These are phyloP conservation scores for Phenganax stokvisi DNA, from an alignment of 92 coral and sea anemone genomes.

Conservation along the genomic window DNA sequence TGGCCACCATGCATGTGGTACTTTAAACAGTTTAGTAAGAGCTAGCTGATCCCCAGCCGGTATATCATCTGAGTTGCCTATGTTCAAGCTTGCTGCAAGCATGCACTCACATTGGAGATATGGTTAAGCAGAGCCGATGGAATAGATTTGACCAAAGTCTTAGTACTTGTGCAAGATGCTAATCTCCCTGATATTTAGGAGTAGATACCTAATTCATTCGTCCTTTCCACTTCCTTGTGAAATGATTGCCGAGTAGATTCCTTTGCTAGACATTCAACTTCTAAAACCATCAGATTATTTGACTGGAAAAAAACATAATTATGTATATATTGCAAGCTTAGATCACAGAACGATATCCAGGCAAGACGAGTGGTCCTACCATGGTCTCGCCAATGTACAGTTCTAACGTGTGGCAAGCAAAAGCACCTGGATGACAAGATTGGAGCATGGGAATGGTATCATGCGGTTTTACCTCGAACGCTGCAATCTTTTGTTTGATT, in stretches of 20 bases:
- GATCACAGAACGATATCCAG: too few species aligned
- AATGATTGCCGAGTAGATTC: slow-evolving; percentile 37
- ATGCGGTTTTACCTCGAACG: slow-evolving; percentile 2
- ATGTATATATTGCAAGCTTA: too few species aligned
- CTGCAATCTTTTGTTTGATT: slow-evolving; percentile 31
- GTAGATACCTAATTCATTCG: slow-evolving; percentile 56
- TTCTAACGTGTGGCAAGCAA: too few species aligned
- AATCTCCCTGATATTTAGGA: too few species aligned
- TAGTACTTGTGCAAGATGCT: background rate
- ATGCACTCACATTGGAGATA: too few species aligned
- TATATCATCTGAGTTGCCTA: background rate
- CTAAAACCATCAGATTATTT: slow-evolving; percentile 33
- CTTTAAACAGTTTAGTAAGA: too few species aligned
- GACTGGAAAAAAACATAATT: slow-evolving; percentile 34
- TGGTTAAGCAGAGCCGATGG: too few species aligned
- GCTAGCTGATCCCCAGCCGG: too few species aligned
- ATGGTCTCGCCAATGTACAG: too few species aligned
- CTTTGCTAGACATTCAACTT: slow-evolving; percentile 38
- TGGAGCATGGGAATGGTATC: background rate
- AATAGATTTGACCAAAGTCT: background rate
- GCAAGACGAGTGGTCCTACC: too few species aligned
- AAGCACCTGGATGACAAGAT: too few species aligned
- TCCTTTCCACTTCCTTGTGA: slow-evolving; percentile 41
- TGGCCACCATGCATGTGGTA: background rate
- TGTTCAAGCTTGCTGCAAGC: background rate